Conservation (phyloP, 2,888 invertebrate genomes). For the Drosophila borborema region DNA sequence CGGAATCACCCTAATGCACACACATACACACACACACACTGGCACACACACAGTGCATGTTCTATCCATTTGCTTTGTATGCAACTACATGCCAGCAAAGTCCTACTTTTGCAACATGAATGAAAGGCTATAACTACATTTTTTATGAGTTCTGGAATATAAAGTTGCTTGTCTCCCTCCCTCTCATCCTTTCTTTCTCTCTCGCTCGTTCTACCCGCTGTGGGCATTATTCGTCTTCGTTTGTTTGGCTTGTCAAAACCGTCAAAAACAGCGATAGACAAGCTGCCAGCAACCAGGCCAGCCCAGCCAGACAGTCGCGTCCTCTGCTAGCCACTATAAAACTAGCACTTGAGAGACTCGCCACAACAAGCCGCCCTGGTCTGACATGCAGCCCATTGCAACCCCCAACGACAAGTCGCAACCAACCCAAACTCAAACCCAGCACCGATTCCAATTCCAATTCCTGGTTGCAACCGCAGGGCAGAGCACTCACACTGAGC, state of each 20-base stretch:
- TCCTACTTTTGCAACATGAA: slow-evolving; percentile 70
- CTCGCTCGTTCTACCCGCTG: neutral
- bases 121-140: slow-evolving; percentile 70
- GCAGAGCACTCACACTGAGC: slow-evolving; percentile 29
- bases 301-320: neutral
- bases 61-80: slow-evolving; percentile 35
- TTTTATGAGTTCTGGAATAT: slow-evolving; percentile 52
- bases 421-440: neutral
- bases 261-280: slow-evolving; percentile 65
- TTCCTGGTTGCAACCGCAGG: slow-evolving; percentile 47
- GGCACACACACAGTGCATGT: neutral
- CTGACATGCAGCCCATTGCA: slow-evolving; percentile 18
- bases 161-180: slow-evolving; percentile 18
- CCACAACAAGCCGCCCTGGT: slow-evolving; percentile 18
- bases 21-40: slow-evolving; percentile 19
- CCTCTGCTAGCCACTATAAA: slow-evolving; percentile 10
- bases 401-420: slow-evolving; percentile 11
- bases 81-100: slow-evolving; percentile 51
- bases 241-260: slow-evolving; percentile 64
- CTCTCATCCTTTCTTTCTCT: neutral
- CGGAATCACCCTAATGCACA: slow-evolving; percentile 30
- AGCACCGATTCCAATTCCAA: slow-evolving; percentile 23
- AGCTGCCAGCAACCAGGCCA: slow-evolving; percentile 29
- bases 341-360: slow-evolving; percentile 31
- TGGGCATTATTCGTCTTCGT: slow-evolving; percentile 23